Conservation (phyloP, 2,113 vertebrate genomes). For the Raphicerus campestris region DNA sequence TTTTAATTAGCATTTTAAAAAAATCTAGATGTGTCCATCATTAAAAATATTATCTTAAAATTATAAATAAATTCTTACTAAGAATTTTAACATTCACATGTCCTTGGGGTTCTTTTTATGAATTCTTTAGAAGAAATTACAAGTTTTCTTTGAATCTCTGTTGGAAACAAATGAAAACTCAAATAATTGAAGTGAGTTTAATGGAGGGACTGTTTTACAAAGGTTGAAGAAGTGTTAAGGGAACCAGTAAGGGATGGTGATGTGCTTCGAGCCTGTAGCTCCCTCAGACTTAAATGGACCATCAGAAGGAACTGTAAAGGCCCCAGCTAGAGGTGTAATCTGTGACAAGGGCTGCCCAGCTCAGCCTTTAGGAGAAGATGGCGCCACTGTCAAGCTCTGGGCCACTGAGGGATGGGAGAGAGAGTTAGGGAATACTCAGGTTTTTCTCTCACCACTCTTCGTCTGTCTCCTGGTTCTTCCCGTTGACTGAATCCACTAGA, state of each 20-base stretch:
- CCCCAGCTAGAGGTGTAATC: background rate
- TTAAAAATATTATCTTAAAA: background rate
- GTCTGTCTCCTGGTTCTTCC: background rate
- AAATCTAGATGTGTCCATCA: background rate
- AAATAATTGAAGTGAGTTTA: conserved; percentile 35
- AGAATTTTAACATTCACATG: conserved; percentile 1
- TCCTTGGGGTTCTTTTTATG: background rate
- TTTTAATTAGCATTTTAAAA: background rate
- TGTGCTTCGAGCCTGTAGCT: background rate
- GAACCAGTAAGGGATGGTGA: background rate
- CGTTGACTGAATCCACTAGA: background rate
- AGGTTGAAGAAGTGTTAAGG: background rate
- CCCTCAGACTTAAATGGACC: background rate
- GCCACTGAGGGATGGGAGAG: too few relatives aligned
- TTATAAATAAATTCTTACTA: background rate
- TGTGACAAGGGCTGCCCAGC: background rate
- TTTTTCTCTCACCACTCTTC: background rate
- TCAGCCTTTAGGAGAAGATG: background rate
- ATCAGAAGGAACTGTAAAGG: background rate
- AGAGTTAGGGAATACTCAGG: background rate
- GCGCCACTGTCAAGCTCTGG: background rate
- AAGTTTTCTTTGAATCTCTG: background rate
- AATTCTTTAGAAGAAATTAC: conserved; percentile 7
- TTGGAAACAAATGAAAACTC: conserved; percentile 29
- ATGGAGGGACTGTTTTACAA: background rate